A percentile compares a stretch with the other conserved stretches of the same genome.
Conservation (phyloP, 1,140 invertebrate genomes). For the honey bee (Apis mellifera) region Amel_HAv3.1 CM009935.2:8723501-8724000, state of each 20-base stretch:
- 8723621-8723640: background rate
- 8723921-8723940: slow-evolving; percentile 18
- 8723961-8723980: background rate
- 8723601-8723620: background rate
- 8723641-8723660: background rate
- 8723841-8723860: background rate
- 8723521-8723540: background rate
- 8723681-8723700: background rate
- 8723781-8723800: too few relatives aligned
- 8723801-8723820: background rate
- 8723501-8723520: background rate
- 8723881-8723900: background rate
- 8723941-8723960: background rate
- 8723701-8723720: slow-evolving; percentile 19
- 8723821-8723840: background rate
- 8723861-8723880: slow-evolving; percentile 21
- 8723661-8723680: background rate
- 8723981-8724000: slow-evolving; percentile 6
- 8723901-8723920: background rate
- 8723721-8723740: background rate
- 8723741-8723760: slow-evolving; percentile 33
- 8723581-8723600: too few relatives aligned
- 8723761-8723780: background rate
- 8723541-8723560: background rate
- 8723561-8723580: too few relatives aligned